Conservation (phyloP, 1,140 invertebrate species). For the Panagrolaimus sp. region DNA sequence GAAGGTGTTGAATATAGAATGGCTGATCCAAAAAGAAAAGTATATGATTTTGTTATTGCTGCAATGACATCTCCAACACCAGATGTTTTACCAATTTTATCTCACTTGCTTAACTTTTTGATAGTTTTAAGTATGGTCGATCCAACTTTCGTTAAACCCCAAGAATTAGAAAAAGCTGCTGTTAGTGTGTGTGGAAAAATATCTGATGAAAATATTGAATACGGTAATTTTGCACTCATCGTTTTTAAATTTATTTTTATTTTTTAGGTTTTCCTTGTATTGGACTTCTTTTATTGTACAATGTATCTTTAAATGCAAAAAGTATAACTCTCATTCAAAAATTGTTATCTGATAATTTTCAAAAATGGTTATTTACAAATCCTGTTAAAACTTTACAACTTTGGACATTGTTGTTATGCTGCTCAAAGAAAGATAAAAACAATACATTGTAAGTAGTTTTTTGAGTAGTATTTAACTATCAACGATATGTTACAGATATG, state of each 20-base stretch:
- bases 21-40: conserved; percentile 8
- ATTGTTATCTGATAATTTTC: not conserved
- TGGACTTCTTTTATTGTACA: not conserved
- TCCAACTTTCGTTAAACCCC: not conserved
- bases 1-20: conserved; percentile 14
- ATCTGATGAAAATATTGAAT: not conserved
- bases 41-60: not conserved
- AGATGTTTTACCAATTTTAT: not conserved
- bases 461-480: no score
- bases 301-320: not conserved
- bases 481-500: no score
- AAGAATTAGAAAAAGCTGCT: not conserved
- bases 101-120: not conserved
- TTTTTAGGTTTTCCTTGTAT: not conserved
- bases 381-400: not conserved
- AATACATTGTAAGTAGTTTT: conserved; percentile 7
- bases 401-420: not conserved
- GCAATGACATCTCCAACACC: not conserved
- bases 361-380: not conserved
- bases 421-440: not conserved
- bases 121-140: not conserved
- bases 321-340: conserved; percentile 2
- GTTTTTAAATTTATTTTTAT: no score
- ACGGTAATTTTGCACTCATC: no score
- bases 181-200: not conserved